Percentiles rank a stretch among this genome's conserved stretches.
phyloP scores from a whole-genome alignment of 2,797 vertebrate species.

The Erpetoichthys calabaricus region DNA sequence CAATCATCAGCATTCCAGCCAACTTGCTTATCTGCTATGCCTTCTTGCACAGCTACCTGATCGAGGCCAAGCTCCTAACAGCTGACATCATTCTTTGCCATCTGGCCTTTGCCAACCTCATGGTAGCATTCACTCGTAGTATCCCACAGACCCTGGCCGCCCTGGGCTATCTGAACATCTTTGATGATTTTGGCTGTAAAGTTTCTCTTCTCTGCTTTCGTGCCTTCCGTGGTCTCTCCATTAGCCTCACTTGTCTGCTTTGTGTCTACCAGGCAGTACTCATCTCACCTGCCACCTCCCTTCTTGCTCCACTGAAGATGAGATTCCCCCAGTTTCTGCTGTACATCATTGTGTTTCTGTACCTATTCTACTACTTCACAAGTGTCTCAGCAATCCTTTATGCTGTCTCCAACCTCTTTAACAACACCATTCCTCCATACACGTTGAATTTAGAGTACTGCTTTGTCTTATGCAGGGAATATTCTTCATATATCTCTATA shows the following conservation, averaged over 20 bases:
- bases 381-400: slow-evolving; percentile 12
- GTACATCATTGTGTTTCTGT: neutral
- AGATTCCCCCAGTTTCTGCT: slow-evolving; percentile 5
- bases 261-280: too few species aligned
- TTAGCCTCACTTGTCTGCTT: slow-evolving; percentile 9
- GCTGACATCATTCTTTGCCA: too few species aligned
- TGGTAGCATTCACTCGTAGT: too few species aligned
- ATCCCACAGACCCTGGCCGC: slow-evolving; percentile 11
- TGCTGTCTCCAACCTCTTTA: neutral
- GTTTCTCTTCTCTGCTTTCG: slow-evolving; percentile 10
- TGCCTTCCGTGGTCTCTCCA: slow-evolving; percentile 11
- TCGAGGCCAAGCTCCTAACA: too few species aligned
- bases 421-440: slow-evolving; percentile 2
- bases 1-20: too few species aligned
- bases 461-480: slow-evolving; percentile 8
- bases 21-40: too few species aligned
- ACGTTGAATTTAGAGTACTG: slow-evolving; percentile 12
- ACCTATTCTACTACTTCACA: slow-evolving; percentile 10
- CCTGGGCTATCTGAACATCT: slow-evolving; percentile 6
- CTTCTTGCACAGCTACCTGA: neutral
- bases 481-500: slow-evolving; percentile 9
- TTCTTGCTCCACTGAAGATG: slow-evolving; percentile 2
- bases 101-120: too few species aligned
- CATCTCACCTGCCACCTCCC: neutral
- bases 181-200: slow-evolving; percentile 12